Percentiles rank a stretch among this genome's conserved stretches.
Evolutionary conservation across 1,140 invertebrate genomes (phyloP).

Genomic region (Bombus huntii): DNA sequence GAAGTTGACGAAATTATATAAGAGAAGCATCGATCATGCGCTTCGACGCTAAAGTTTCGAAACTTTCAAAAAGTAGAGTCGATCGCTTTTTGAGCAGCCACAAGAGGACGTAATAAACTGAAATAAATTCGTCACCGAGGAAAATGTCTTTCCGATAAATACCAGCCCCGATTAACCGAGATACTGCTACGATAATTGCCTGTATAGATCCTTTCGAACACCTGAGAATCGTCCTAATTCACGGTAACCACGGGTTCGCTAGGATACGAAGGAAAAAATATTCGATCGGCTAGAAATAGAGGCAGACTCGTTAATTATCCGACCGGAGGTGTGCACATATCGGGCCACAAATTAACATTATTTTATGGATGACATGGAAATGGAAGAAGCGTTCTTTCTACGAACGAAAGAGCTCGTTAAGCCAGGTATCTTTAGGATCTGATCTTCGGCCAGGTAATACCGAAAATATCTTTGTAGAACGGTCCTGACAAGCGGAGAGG

Average conservation of each 20-base stretch:
- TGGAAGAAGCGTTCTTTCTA: conserved; percentile 28
- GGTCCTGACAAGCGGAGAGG: conserved; percentile 53
- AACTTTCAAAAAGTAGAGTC: too few species aligned
- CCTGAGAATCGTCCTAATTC: neutral
- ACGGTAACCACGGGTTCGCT: neutral
- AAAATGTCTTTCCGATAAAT: too few species aligned
- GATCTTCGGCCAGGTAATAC: conserved; percentile 65
- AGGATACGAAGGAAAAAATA: neutral
- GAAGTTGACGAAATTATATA: too few species aligned
- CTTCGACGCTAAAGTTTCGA: too few species aligned
- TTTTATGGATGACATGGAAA: conserved; percentile 43
- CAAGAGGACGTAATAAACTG: too few species aligned
- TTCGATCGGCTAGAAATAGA: neutral
- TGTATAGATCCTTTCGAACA: neutral
- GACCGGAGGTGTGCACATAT: neutral
- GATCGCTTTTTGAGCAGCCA: too few species aligned
- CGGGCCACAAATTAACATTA: conserved; percentile 47
- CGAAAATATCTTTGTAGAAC: conserved; percentile 48
- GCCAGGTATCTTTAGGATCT: conserved; percentile 69
- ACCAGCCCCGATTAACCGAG: too few species aligned
- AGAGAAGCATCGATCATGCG: too few species aligned
- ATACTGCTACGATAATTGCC: neutral
- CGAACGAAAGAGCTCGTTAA: conserved; percentile 49
- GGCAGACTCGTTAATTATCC: conserved; percentile 31
- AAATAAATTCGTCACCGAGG: too few species aligned